Evolutionary conservation across 1,140 invertebrate species (phyloP).

Genomic region (Macrobrachium rosenbergii): DNA sequence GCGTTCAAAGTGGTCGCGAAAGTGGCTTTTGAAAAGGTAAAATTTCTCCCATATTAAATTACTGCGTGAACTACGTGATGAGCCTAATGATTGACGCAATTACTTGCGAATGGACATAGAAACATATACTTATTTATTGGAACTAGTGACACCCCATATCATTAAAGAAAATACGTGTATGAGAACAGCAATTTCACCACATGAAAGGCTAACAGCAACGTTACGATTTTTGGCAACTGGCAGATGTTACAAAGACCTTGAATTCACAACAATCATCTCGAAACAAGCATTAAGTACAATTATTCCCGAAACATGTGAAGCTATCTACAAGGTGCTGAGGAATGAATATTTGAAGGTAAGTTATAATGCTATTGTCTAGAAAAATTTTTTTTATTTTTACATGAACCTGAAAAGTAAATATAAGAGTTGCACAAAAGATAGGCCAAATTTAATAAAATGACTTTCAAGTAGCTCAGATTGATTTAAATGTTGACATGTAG

Average conservation of each 20-base stretch:
- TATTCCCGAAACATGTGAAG: conserved; percentile 30
- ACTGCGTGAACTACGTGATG: conserved; percentile 19
- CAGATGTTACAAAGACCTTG: conserved; percentile 19
- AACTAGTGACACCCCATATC: conserved; percentile 46
- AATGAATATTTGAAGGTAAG: conserved; percentile 35
- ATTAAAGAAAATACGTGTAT: conserved; percentile 42
- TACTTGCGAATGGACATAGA: conserved; percentile 46
- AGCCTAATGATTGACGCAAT: conserved; percentile 34
- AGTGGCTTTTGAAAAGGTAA: too few species aligned
- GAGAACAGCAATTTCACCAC: conserved; percentile 48
- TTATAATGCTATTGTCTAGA: conserved; percentile 33
- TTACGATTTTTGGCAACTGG: conserved; percentile 39
- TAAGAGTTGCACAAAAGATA: conserved; percentile 29
- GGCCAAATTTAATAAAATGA: conserved; percentile 20
- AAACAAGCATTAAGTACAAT: conserved; percentile 22
- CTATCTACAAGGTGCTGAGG: conserved; percentile 28
- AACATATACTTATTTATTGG: conserved; percentile 41
- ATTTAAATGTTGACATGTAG: conserved; percentile 24
- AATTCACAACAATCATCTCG: conserved; percentile 14
- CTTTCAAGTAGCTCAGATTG: conserved; percentile 25
- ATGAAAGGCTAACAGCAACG: conserved; percentile 21
- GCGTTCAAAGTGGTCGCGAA: conserved; percentile 23
- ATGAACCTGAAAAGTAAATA: conserved; percentile 27
- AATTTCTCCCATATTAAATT: neutral
- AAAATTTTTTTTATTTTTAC: neutral